Base-by-base conservation (phyloP, 2,113 vertebrate species). In the Myotis davidii region DNA sequence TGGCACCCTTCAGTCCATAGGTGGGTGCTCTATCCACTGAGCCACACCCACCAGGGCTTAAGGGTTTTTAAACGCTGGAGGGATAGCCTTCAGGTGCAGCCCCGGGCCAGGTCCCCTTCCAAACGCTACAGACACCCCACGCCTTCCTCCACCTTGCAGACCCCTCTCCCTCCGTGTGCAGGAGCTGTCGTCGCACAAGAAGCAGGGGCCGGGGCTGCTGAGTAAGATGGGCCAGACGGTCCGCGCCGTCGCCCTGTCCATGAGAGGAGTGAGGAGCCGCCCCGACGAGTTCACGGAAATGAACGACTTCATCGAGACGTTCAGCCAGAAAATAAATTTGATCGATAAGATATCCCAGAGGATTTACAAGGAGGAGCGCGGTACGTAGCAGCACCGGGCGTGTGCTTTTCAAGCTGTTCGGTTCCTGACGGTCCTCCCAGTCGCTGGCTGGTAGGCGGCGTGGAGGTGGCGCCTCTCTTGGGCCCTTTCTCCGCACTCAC, bases 291-390 rank as follows among this genome's bases (percentile, higher is more conserved):
- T 99, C 96, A 97, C 79, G 21, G 97, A 98, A 82, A 99, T 99
- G 98, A 99, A 98, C 85, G 97, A 99, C 77, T 99, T 99, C 7
- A 97, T 99, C 81, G 99, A 99, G 59, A 96, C 98, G 25, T 99
- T 99, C 97, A 99, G 98, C 88, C 98, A 98, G 97, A 99, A 99
- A 98, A 99, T 99, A 94, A 98, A 94, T 5, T 98, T 99, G 0
- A 96, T 99, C 96, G 99, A 99, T 98, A 99, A 99, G 98, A 98
- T 99, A 97, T 99, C 99, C 12, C 99, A 99, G 92, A 98, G 99
- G 97, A 99, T 99, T 98, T 98, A 99, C 97, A 99, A 99, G 95
- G 99, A 99, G 94, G 98, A 99, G 96, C 99, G 97, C 95, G 99
- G 99, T 99, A 98, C 17, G 97, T 98, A 85, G 56, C 95, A 74